These are phyloP conservation scores for Hipposideros larvatus DNA, from an alignment of 2,797 vertebrate genomes.

Conservation along the genomic window DNA sequence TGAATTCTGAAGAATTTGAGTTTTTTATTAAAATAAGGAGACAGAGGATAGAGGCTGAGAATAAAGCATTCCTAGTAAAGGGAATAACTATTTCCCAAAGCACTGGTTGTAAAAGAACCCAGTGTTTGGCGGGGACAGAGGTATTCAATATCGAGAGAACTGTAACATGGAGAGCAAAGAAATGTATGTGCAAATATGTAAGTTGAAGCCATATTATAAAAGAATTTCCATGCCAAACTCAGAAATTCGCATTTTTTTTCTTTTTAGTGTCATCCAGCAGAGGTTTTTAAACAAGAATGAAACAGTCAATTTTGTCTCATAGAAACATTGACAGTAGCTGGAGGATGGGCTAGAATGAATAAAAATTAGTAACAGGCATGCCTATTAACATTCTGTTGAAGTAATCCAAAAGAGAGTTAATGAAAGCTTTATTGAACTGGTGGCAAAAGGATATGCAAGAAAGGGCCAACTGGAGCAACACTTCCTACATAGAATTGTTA, in stretches of 20 bases:
- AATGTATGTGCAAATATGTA: neutral
- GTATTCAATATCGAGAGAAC: neutral
- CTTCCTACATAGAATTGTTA: neutral
- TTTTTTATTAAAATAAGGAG: neutral
- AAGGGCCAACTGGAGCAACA: neutral
- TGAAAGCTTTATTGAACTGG: neutral
- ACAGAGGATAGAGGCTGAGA: neutral
- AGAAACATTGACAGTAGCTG: neutral
- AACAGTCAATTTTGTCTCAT: neutral
- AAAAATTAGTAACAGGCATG: neutral
- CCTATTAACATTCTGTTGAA: neutral
- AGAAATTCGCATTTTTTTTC: neutral
- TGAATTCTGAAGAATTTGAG: neutral
- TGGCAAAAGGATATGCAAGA: neutral
- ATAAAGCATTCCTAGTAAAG: neutral
- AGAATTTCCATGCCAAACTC: neutral
- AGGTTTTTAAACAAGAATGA: neutral
- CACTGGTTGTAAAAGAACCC: neutral
- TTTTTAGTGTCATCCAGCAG: neutral
- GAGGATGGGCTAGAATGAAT: neutral
- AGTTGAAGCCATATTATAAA: neutral
- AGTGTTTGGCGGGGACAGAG: neutral
- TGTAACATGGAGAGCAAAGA: neutral
- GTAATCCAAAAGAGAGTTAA: neutral
- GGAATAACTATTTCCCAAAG: neutral